phyloP scores from a whole-genome alignment of 92 coral and sea anemone species.

The Blastomussa wellsi region DNA sequence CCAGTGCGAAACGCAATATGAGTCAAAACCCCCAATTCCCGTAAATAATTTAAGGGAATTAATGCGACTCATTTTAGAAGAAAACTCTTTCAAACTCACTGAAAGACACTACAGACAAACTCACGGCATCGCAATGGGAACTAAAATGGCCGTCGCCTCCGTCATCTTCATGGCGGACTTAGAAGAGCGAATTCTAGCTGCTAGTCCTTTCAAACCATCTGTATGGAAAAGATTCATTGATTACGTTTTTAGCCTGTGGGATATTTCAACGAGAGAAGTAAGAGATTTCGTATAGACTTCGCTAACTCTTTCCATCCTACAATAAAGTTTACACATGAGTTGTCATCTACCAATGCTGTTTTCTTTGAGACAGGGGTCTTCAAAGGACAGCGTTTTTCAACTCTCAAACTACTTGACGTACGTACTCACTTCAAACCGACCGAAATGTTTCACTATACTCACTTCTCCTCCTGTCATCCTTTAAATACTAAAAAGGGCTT shows the following conservation, averaged over 20 bases:
- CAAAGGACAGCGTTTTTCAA: neutral
- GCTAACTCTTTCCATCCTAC: too few relatives aligned
- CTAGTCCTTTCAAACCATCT: too few relatives aligned
- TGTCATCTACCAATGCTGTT: neutral
- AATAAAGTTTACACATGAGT: too few relatives aligned
- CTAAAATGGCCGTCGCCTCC: neutral
- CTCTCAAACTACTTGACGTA: neutral
- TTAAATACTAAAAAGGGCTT: constrained; percentile 11
- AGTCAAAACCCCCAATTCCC: neutral
- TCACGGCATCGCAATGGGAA: constrained; percentile 1
- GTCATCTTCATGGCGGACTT: too few relatives aligned
- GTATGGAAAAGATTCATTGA: too few relatives aligned
- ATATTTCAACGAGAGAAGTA: too few relatives aligned
- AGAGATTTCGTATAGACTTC: too few relatives aligned
- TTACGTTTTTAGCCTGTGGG: too few relatives aligned
- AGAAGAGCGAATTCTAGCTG: too few relatives aligned
- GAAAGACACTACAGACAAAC: neutral
- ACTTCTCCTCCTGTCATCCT: constrained; percentile 20
- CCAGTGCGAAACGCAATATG: neutral
- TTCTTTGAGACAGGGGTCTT: neutral
- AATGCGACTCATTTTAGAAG: constrained; percentile 5
- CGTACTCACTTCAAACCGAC: constrained; percentile 13
- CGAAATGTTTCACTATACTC: constrained; percentile 6
- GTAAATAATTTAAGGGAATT: neutral
- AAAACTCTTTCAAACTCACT: constrained; percentile 2